Conservation (phyloP, 2,113 vertebrate species). For the Cyprinus carpio region DNA sequence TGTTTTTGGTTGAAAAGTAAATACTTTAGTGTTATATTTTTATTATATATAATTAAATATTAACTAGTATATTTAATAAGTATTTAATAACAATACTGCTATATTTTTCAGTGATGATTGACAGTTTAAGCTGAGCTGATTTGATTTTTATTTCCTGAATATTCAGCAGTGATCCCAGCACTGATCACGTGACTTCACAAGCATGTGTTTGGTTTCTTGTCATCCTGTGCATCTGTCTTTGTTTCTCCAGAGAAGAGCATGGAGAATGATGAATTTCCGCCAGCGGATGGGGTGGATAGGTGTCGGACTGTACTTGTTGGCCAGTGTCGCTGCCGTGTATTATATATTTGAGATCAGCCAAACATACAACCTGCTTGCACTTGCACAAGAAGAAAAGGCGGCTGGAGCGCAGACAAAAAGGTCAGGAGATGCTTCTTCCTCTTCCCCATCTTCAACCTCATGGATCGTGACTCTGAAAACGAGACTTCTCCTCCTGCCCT, state of each 20-base stretch:
- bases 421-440: constrained; percentile 73
- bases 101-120: not conserved
- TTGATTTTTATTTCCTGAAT: not conserved
- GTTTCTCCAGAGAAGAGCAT: constrained; percentile 78
- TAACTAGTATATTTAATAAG: not conserved
- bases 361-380: constrained; percentile 85
- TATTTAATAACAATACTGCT: not conserved
- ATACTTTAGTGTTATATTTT: not conserved
- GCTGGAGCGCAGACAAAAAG: constrained; percentile 74
- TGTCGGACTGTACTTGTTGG: constrained; percentile 87
- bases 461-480: constrained; percentile 74
- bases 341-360: constrained; percentile 94
- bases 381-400: constrained; percentile 84
- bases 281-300: constrained; percentile 98
- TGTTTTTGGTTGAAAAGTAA: not conserved
- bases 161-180: not conserved
- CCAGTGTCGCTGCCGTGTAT: constrained; percentile 85
- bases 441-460: constrained; percentile 62
- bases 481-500: constrained; percentile 84
- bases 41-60: too few species aligned
- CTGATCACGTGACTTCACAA: not conserved
- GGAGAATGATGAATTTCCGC: constrained; percentile 99
- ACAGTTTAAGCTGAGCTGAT: not conserved
- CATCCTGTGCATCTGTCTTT: not conserved
- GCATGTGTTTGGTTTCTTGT: not conserved